Conservation (phyloP, 2,888 invertebrate species). For the Malachius bipustulatus region DNA sequence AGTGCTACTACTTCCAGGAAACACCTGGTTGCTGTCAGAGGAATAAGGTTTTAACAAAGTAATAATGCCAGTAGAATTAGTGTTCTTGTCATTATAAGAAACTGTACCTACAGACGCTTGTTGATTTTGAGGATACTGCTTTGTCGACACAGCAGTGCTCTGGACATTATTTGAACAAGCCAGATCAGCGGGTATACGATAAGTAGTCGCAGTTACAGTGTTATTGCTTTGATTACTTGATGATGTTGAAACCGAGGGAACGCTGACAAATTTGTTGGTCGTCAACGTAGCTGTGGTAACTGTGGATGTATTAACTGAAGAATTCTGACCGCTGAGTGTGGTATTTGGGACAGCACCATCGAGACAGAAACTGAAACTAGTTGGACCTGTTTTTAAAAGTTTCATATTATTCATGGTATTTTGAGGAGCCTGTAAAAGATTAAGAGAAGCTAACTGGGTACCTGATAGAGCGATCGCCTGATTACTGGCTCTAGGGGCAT, state of each 20-base stretch:
- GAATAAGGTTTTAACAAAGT: too few relatives aligned
- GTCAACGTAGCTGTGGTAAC: neutral
- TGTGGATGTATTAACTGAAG: neutral
- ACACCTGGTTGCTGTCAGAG: neutral
- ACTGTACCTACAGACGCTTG: neutral
- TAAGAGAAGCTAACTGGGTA: too few relatives aligned
- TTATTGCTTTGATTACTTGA: neutral
- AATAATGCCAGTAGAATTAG: too few relatives aligned
- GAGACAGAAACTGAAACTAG: neutral
- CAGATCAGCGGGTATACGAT: neutral
- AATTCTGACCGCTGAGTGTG: neutral
- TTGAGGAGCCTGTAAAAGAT: too few relatives aligned
- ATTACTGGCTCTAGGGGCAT: too few relatives aligned
- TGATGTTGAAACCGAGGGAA: neutral
- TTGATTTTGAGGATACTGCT: neutral
- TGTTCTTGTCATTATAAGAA: neutral
- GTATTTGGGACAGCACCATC: neutral
- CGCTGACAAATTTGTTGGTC: neutral
- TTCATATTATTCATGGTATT: too few relatives aligned
- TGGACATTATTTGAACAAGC: neutral
- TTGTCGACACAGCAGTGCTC: neutral
- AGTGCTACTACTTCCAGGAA: neutral
- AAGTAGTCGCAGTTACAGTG: neutral
- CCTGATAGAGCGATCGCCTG: too few relatives aligned
- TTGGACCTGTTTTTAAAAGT: conserved; percentile 2